Base-by-base conservation (phyloP, 2,113 vertebrate genomes). In the Archilochus colubris region DNA sequence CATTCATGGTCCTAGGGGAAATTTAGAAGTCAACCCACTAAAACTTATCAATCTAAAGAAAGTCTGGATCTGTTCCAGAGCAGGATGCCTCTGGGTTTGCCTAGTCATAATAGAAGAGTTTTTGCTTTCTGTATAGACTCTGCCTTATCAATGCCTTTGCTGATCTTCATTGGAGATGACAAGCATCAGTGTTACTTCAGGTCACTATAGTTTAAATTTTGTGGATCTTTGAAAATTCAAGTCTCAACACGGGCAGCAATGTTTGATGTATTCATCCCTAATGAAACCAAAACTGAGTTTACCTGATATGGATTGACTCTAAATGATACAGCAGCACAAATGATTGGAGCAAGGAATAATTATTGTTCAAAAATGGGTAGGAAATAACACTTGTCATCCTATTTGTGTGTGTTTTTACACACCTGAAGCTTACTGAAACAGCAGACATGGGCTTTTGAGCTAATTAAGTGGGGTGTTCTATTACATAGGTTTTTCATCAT, bases 81-180 rank as follows among this genome's bases (percentile, higher is more conserved):
- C 19, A 80, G 48, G 16, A 64, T 83, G 78, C 85, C 64, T 44
- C 72, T 80, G 73, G 91, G 59, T 86, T 88, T 94, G 63, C 54
- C 40, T 74, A 76, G 86, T 84, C 76, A 85, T 81, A 91, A 81
- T 58, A 74, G 61, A 9, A 82, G 53, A 82, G 14, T 8, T 76
- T 58, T 78, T 86, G 8, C 38, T 92, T 61, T 83, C 28, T 9
- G 19, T 86, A 59, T 66, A 89, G 62, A 68, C 30, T 93, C 48
- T 87, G 59, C 44, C 79, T 23, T 66, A 48, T 53, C 21, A 2
- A 54, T 96, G 69, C 40, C 30, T 78, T 68, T 31, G 28, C 50
- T 96, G 89, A 97, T 86, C 36, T 69, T 96, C 36, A 96, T 94
- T 57, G 57, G 75, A 94, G 78, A 67, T 85, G 93, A 96, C 85